phyloP scores from a whole-genome alignment of 2,113 vertebrate genomes.

The Myodes glareolus region DNA sequence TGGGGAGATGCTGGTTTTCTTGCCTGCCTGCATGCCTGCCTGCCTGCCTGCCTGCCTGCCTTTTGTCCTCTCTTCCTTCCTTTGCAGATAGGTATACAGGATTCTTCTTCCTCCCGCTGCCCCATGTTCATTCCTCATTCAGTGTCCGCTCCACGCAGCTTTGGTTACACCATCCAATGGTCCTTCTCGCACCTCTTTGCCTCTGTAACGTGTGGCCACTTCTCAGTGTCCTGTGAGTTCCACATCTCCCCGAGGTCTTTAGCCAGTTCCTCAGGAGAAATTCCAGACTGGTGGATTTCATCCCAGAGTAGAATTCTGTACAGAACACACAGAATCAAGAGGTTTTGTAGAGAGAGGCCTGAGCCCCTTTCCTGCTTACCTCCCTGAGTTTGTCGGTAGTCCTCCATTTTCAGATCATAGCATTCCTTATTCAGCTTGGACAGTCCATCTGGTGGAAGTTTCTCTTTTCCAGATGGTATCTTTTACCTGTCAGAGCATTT shows the following conservation, averaged over 20 bases:
- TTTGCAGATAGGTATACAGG: too few relatives aligned
- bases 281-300: background rate
- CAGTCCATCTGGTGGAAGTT: background rate
- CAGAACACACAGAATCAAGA: background rate
- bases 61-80: too few relatives aligned
- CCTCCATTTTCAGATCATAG: background rate
- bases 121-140: background rate
- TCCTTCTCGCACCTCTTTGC: accelerated
- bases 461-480: background rate
- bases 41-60: background rate
- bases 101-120: background rate
- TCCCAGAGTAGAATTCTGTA: background rate
- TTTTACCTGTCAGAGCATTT: background rate
- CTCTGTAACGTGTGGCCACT: too few relatives aligned
- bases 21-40: background rate
- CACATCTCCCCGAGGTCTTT: background rate
- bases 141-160: background rate
- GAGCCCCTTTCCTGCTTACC: background rate
- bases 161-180: background rate
- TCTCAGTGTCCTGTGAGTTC: background rate
- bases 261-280: too few relatives aligned
- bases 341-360: background rate
- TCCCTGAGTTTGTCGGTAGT: background rate
- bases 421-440: background rate
- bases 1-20: background rate